Evolutionary conservation across 2,888 invertebrate genomes (phyloP).

Genomic region (Phortica okadai): DNA sequence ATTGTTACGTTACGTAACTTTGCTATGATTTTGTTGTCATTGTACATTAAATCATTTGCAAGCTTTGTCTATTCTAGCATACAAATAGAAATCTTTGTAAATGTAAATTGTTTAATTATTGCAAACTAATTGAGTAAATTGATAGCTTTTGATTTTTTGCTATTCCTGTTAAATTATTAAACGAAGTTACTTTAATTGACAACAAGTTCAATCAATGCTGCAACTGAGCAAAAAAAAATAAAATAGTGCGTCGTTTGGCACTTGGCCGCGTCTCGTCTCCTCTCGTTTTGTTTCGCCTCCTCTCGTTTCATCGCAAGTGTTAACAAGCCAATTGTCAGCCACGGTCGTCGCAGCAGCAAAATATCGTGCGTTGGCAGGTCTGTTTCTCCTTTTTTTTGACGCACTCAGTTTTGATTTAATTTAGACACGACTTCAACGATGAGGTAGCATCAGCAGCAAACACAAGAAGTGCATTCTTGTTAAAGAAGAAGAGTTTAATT

Average conservation of each 20-base stretch:
- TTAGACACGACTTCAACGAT: constrained; percentile 57
- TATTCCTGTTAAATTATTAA: no score
- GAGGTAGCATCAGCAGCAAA: constrained; percentile 37
- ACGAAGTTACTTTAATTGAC: no score
- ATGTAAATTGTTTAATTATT: background rate
- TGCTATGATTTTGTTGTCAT: background rate
- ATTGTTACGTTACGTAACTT: constrained; percentile 38
- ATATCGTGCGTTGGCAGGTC: background rate
- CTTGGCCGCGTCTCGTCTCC: no score
- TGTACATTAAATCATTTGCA: no score
- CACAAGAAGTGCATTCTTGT: constrained; percentile 19
- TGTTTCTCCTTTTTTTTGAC: constrained; percentile 49
- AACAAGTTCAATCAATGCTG: no score
- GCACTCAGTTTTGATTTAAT: constrained; percentile 71
- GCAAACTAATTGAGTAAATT: background rate
- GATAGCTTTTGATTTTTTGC: no score
- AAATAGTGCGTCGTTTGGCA: no score
- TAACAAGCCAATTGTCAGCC: constrained; percentile 17
- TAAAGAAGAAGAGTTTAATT: background rate
- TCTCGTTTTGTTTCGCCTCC: background rate
- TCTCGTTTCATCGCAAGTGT: background rate
- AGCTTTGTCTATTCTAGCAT: background rate
- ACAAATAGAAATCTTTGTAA: background rate
- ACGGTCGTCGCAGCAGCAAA: background rate
- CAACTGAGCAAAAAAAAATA: no score